Base-by-base conservation (phyloP, 2,797 vertebrate genomes). In the Lithobates sylvaticus region DNA sequence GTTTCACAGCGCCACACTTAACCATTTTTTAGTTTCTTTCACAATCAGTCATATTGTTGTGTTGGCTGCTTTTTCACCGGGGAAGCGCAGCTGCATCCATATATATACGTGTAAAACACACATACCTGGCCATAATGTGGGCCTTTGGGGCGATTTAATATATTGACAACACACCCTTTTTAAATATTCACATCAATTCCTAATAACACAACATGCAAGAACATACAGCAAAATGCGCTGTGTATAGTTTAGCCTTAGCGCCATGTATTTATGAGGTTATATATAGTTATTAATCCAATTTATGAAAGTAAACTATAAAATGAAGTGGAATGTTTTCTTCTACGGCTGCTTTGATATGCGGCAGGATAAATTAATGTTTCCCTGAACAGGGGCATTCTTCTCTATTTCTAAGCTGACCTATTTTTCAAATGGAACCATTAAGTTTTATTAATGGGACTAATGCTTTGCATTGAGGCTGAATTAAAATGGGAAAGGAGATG, bases 381-480 rank as follows among this genome's bases (percentile, higher is more conserved):
- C 21, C 71, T 84, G 88, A 87, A 87, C 89, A 76, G 10, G 36
- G 47, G 71, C 79, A 88, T 91, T 86, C 90, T 78, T 88, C 88
- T 90, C 86, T 88, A 92, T 93, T 89, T 91, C 93, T 89, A 93
- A 95, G 91, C 92, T 89, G 91, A 90, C 90, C 88, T 91, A 93
- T 95, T 95, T 94, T 93, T 94, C 94, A 96, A 96, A 91, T 91
- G 92, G 94, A 96, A 94, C 93, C 94, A 95, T 96, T 97, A 95
- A 93, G 91, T 95, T 96, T 97, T 96, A 96, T 96, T 96, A 94
- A 97, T 96, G 95, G 95, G 94, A 94, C 95, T 96, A 97, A 97
- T 97, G 96, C 92, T 97, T 96, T 96, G 94, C 96, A 96, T 97
- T 97, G 96, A 97, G 93, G 92, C 95, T 94, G 94, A 96, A 97